These are phyloP conservation scores for Shinisaurus crocodilurus DNA, from an alignment of 2,113 vertebrate species.

Conservation along the genomic window DNA sequence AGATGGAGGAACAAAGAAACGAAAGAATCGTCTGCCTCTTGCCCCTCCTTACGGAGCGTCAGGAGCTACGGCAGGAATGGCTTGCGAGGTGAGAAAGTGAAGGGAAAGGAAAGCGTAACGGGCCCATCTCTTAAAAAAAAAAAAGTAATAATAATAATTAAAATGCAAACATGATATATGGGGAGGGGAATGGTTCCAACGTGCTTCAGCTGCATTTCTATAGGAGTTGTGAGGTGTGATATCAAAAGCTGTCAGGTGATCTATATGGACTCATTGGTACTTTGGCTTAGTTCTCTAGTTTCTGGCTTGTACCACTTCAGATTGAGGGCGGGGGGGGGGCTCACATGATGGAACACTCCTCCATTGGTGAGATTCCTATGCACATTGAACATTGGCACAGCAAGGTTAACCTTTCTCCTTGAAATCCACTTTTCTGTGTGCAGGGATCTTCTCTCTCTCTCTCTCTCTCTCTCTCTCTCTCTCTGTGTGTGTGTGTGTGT, in stretches of 20 bases:
- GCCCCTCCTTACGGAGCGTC: slow-evolving; percentile 84
- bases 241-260: background rate
- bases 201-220: background rate
- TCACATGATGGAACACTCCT: background rate
- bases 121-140: background rate
- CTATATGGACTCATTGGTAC: too few relatives aligned
- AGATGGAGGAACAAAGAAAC: slow-evolving; percentile 74
- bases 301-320: background rate
- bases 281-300: background rate
- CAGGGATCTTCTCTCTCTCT: background rate
- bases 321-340: background rate
- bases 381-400: too few relatives aligned
- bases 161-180: background rate
- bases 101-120: background rate
- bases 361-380: background rate
- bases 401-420: background rate
- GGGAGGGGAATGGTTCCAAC: accelerated
- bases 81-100: slow-evolving; percentile 84
- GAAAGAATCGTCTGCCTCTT: slow-evolving; percentile 85
- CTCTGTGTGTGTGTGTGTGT: background rate
- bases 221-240: background rate
- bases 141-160: background rate
- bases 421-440: background rate
- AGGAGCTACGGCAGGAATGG: slow-evolving; percentile 91
- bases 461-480: background rate